Conservation (phyloP, 2,797 vertebrate genomes). For the Phrynocephalus guinanensis region DNA sequence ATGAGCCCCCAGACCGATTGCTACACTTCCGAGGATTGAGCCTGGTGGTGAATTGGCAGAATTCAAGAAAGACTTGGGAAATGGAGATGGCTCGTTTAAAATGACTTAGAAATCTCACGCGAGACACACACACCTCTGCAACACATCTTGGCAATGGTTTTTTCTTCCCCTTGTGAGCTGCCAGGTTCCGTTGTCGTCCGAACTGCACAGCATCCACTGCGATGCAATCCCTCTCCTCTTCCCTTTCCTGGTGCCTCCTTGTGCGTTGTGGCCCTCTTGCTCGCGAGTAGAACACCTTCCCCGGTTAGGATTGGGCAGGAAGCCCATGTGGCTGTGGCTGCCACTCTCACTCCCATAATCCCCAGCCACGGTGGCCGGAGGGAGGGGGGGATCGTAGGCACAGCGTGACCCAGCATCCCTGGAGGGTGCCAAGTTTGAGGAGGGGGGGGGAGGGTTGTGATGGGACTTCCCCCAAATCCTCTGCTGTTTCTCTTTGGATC, state of each 20-base stretch:
- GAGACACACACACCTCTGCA: no score
- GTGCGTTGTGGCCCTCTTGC: background rate
- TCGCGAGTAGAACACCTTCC: background rate
- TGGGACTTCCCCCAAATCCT: background rate
- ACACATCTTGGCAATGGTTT: background rate
- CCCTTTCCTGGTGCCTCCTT: background rate
- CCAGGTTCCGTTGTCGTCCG: background rate
- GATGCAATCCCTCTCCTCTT: no score
- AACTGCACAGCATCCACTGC: background rate
- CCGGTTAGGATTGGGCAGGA: background rate
- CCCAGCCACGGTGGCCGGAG: background rate
- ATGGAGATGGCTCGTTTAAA: background rate
- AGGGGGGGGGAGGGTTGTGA: background rate
- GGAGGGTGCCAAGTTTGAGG: background rate
- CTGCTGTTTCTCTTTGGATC: slow-evolving; percentile 20
- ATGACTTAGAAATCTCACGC: background rate
- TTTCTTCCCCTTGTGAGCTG: background rate
- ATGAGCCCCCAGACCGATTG: background rate
- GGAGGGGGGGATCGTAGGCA: background rate
- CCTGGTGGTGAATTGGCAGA: no score
- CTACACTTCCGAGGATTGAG: background rate
- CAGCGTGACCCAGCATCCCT: background rate
- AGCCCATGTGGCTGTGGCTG: background rate
- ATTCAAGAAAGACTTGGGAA: no score
- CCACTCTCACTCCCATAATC: background rate